Evolutionary conservation across 2,113 vertebrate genomes (phyloP).

Genomic region (Fulmarus glacialis): DNA sequence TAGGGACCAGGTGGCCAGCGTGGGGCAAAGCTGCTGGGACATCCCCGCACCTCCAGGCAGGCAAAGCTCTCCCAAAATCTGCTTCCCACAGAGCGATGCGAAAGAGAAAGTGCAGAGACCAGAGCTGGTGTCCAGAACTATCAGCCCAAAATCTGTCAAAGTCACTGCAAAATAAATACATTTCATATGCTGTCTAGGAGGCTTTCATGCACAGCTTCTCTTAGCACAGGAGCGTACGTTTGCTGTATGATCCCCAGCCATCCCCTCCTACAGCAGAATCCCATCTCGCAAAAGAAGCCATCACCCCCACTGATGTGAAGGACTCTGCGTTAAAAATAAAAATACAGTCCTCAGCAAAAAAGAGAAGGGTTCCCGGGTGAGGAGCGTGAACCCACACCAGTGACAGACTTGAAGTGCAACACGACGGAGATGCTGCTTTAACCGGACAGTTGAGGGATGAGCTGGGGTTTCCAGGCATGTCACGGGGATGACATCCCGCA

Average conservation of each 20-base stretch:
- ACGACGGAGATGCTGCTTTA: conserved; percentile 41
- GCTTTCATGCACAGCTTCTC: background rate
- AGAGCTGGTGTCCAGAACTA: background rate
- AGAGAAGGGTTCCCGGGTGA: background rate
- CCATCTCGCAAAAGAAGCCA: background rate
- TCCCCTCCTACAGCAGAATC: background rate
- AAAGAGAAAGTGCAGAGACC: background rate
- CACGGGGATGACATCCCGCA: conserved; percentile 70
- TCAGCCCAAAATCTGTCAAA: background rate
- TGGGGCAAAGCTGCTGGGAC: background rate
- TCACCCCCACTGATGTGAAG: background rate
- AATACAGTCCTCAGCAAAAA: conserved; percentile 25
- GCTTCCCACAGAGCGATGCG: background rate
- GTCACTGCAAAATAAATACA: background rate
- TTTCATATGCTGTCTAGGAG: background rate
- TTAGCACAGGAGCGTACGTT: fast-evolving
- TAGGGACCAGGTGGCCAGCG: fast-evolving
- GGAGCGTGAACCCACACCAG: background rate
- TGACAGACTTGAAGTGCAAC: conserved; percentile 49
- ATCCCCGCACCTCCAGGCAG: background rate
- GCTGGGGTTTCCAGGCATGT: conserved; percentile 58
- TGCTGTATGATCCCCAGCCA: background rate
- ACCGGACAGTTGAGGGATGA: conserved; percentile 65
- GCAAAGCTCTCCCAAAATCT: background rate
- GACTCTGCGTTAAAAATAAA: conserved; percentile 42